Percentiles rank a stretch among this genome's conserved stretches.
Evolutionary conservation across 2,797 vertebrate genomes (phyloP).

Genomic region (Sciurus carolinensis): DNA sequence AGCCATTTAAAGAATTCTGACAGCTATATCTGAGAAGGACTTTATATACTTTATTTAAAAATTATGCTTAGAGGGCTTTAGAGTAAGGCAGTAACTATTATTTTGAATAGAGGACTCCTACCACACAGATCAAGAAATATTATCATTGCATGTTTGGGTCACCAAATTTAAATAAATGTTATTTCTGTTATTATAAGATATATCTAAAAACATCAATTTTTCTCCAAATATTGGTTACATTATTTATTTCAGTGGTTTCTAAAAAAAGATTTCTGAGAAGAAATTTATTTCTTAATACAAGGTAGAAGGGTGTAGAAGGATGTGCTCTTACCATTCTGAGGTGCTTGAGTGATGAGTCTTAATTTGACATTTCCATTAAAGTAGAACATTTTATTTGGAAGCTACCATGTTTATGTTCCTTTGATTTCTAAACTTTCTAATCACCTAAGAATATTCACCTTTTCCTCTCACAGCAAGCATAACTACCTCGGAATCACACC

Average conservation of each 20-base stretch:
- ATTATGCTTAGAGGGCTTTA: conserved; percentile 16
- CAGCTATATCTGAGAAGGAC: background rate
- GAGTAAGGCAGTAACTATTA: background rate
- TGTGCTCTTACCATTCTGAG: background rate
- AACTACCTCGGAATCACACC: background rate
- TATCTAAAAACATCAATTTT: conserved; percentile 22
- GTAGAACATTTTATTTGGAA: conserved; percentile 45
- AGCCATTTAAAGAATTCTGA: background rate
- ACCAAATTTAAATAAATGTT: conserved; percentile 56
- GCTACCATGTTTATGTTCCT: conserved; percentile 19
- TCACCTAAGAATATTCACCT: background rate
- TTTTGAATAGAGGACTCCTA: background rate
- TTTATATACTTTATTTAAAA: conserved; percentile 21
- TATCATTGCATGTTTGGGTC: background rate
- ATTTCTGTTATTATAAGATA: conserved; percentile 55
- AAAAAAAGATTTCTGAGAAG: conserved; percentile 2
- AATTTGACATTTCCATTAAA: conserved; percentile 61
- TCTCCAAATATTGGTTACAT: background rate
- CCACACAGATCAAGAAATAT: background rate
- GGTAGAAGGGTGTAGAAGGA: background rate
- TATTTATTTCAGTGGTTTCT: conserved; percentile 30
- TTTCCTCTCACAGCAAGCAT: background rate
- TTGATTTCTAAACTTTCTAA: conserved; percentile 57
- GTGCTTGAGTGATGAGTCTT: conserved; percentile 41
- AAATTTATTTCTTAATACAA: conserved; percentile 35